These are phyloP conservation scores for Artibeus lituratus DNA, from an alignment of 2,797 vertebrate genomes.

Conservation along the genomic window DNA sequence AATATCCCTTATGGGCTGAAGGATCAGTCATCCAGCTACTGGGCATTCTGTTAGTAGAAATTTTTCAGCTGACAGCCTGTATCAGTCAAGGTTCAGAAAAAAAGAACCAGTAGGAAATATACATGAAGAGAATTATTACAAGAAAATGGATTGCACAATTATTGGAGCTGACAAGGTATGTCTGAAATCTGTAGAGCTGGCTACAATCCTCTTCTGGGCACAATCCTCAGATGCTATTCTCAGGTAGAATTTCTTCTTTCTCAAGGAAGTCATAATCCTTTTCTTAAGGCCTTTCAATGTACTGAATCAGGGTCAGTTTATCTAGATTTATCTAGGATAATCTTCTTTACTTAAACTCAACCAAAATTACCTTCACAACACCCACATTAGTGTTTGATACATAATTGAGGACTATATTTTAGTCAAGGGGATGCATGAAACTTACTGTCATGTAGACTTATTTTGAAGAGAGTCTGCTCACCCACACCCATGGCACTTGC, in stretches of 20 bases:
- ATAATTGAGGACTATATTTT: no score
- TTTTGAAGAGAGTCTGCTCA: background rate
- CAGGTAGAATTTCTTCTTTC: background rate
- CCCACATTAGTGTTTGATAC: background rate
- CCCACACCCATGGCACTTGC: background rate
- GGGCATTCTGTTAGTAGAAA: background rate
- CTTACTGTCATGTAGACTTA: background rate
- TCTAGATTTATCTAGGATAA: background rate
- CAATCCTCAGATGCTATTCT: background rate
- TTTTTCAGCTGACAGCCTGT: background rate
- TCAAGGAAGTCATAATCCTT: background rate
- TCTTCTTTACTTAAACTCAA: background rate
- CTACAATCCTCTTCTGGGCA: background rate
- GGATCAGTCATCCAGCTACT: background rate
- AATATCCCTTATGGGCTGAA: background rate
- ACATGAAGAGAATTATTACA: background rate
- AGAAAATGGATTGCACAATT: background rate
- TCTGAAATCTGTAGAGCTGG: background rate
- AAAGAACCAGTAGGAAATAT: background rate
- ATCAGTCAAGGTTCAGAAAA: background rate
- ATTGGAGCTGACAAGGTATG: background rate
- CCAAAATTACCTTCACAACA: background rate
- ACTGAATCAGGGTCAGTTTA: background rate
- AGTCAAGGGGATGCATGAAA: background rate
- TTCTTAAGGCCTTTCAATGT: background rate